phyloP scores from a whole-genome alignment of 2,797 vertebrate species.

The Buceros bicornis region DNA sequence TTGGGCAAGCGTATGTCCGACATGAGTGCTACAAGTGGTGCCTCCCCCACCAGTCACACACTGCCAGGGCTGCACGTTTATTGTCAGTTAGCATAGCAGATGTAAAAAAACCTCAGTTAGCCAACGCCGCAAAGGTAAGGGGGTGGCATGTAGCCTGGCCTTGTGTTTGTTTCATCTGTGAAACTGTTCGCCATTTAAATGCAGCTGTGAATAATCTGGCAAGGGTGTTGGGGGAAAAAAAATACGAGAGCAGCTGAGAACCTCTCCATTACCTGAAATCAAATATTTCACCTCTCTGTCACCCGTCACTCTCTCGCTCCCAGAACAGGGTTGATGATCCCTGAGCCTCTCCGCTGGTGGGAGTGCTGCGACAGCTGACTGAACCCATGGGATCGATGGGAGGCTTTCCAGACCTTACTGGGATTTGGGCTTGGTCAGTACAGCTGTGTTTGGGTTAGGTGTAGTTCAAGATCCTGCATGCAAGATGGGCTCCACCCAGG shows the following conservation, averaged over 20 bases:
- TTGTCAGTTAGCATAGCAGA: constrained; percentile 28
- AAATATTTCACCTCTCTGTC: constrained; percentile 70
- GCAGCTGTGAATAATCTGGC: constrained; percentile 71
- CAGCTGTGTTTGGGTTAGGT: background rate
- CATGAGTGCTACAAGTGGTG: background rate
- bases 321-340: background rate
- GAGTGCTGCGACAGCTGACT: background rate
- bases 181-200: constrained; percentile 69
- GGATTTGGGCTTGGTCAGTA: background rate
- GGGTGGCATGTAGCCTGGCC: constrained; percentile 33
- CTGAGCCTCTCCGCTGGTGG: background rate
- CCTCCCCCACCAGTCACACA: background rate
- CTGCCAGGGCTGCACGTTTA: background rate
- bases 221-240: constrained; percentile 37
- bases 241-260: constrained; percentile 1
- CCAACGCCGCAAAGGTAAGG: background rate
- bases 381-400: background rate
- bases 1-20: background rate
- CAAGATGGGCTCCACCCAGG: accelerated
- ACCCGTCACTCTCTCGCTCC: constrained; percentile 28
- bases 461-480: background rate
- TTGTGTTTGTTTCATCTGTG: constrained; percentile 49
- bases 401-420: background rate
- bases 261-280: constrained; percentile 63
- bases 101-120: background rate